Conservation (phyloP, 2,797 vertebrate species). For the Muscicapa comitata region DNA sequence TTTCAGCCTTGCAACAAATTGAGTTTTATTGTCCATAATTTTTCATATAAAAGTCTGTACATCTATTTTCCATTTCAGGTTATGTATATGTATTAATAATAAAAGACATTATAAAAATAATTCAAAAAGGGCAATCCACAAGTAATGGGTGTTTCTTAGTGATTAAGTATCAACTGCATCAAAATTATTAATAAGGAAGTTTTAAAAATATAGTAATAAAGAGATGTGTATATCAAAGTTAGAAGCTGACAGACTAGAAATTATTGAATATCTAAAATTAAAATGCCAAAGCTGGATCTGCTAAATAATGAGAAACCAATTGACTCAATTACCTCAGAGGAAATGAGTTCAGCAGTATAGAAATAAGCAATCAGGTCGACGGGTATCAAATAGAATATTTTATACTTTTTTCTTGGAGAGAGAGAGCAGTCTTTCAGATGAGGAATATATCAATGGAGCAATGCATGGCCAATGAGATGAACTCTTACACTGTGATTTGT, state of each 20-base stretch:
- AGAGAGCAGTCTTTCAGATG: neutral
- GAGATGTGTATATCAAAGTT: slow-evolving; percentile 41
- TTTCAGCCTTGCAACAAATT: neutral
- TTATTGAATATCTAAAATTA: slow-evolving; percentile 72
- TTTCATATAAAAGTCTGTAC: neutral
- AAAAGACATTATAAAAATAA: neutral
- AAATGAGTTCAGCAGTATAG: slow-evolving; percentile 65
- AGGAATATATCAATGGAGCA: neutral
- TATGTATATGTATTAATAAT: neutral
- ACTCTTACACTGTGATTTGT: slow-evolving; percentile 7
- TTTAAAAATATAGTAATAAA: slow-evolving; percentile 33
- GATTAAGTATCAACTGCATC: neutral
- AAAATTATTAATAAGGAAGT: slow-evolving; percentile 10
- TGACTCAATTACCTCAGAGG: slow-evolving; percentile 65
- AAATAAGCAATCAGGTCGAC: slow-evolving; percentile 39
- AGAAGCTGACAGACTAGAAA: slow-evolving; percentile 60
- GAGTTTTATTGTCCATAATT: neutral
- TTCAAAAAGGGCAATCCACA: neutral
- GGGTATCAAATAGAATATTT: slow-evolving; percentile 28
- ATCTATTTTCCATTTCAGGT: neutral
- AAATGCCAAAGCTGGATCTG: slow-evolving; percentile 65
- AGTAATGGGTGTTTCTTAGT: neutral
- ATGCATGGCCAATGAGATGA: neutral
- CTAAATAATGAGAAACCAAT: slow-evolving; percentile 71
- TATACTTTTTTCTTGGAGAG: neutral